Evolutionary conservation across 2,797 vertebrate genomes (phyloP).

Genomic region (Fringilla coelebs): DNA sequence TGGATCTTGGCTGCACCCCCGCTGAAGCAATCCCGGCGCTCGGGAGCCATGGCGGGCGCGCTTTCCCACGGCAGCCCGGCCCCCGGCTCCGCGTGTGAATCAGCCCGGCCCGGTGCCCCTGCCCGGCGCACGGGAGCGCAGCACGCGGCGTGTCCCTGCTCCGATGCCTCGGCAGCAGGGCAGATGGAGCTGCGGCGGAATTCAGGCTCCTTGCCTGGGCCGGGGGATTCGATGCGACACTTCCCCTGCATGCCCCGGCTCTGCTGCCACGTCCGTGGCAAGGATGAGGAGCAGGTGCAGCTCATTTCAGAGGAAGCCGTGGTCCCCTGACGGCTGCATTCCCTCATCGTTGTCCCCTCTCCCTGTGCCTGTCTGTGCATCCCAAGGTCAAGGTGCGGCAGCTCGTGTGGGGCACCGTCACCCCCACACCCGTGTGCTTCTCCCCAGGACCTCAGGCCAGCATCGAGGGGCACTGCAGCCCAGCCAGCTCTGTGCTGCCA

Average conservation of each 20-base stretch:
- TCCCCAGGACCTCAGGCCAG: not conserved
- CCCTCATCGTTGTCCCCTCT: not conserved
- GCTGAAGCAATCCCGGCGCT: constrained; percentile 66
- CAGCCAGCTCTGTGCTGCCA: not conserved
- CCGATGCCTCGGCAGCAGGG: rapidly evolving
- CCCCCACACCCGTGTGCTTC: not conserved
- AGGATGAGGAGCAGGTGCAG: not conserved
- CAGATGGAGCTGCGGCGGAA: rapidly evolving
- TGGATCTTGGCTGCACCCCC: constrained; percentile 64
- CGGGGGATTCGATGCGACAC: rapidly evolving
- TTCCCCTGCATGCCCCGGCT: not conserved
- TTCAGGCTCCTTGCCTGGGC: not conserved
- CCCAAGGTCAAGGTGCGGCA: not conserved
- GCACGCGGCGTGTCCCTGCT: rapidly evolving
- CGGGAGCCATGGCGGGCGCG: constrained; percentile 64
- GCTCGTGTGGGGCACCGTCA: rapidly evolving
- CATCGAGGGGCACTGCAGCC: not conserved
- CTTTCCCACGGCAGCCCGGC: constrained; percentile 57
- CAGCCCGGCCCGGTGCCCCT: not conserved
- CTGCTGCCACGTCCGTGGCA: rapidly evolving
- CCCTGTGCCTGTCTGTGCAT: rapidly evolving
- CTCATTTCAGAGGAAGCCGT: not conserved
- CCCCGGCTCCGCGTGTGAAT: constrained; percentile 11
- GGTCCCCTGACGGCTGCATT: not conserved
- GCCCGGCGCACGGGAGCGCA: not conserved